A percentile compares a stretch with the other conserved stretches of the same genome.
Conservation (phyloP, 2,888 invertebrate genomes). For the Pyrochroa serraticornis region DNA sequence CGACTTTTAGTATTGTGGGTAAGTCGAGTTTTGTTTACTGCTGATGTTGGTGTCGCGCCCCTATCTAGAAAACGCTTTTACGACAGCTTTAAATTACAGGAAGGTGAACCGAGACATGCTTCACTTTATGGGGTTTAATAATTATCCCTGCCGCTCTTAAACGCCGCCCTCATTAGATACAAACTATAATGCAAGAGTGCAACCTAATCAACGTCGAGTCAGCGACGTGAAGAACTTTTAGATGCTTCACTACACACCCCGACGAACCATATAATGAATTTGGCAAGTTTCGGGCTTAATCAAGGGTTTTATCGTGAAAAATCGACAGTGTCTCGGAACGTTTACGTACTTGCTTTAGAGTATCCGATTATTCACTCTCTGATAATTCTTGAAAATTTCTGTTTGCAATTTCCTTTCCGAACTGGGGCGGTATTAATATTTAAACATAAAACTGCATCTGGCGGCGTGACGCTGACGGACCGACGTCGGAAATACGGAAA, state of each 20-base stretch:
- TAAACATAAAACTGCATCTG: slow-evolving; percentile 14
- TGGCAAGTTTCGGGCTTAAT: too few species aligned
- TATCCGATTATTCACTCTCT: slow-evolving; percentile 22
- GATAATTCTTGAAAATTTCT: slow-evolving; percentile 20
- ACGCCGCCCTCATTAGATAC: slow-evolving; percentile 18
- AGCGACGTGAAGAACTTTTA: too few species aligned
- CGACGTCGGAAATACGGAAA: slow-evolving; percentile 1
- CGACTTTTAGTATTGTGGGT: not conserved
- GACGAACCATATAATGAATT: too few species aligned
- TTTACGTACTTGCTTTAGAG: slow-evolving; percentile 23
- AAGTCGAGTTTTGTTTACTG: slow-evolving; percentile 4
- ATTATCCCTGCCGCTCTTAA: slow-evolving; percentile 35
- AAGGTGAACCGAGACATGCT: slow-evolving; percentile 36
- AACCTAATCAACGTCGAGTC: not conserved
- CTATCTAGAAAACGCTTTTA: slow-evolving; percentile 35
- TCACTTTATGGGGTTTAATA: slow-evolving; percentile 39
- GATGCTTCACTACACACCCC: too few species aligned
- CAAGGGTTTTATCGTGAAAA: too few species aligned
- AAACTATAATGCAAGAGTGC: slow-evolving; percentile 7
- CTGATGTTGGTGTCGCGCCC: slow-evolving; percentile 12
- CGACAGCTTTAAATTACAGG: slow-evolving; percentile 38
- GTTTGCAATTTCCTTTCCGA: slow-evolving; percentile 24
- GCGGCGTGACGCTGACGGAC: slow-evolving; percentile 5
- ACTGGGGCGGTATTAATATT: slow-evolving; percentile 21
- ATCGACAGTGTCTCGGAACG: slow-evolving; percentile 1